Evolutionary conservation across 2,797 vertebrate genomes (phyloP).

Genomic region (Gambusia yucatana): DNA sequence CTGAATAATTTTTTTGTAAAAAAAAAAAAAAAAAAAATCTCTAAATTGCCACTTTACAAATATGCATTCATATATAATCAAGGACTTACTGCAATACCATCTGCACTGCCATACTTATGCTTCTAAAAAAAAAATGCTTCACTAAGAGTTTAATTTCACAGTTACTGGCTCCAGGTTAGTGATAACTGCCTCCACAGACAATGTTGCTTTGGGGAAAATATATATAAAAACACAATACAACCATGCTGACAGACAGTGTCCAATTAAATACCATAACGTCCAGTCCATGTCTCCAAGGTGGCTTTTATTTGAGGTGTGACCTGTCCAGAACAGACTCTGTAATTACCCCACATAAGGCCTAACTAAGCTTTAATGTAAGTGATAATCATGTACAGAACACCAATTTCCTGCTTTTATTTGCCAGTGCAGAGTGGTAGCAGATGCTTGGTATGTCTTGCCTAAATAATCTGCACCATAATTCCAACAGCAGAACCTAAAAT

Average conservation of each 20-base stretch:
- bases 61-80: neutral
- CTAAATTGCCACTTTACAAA: neutral
- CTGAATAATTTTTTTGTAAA: neutral
- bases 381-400: conserved; percentile 58
- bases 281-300: conserved; percentile 65
- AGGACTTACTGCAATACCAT: neutral
- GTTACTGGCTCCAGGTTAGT: neutral
- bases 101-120: neutral
- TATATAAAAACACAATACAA: neutral
- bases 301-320: conserved; percentile 65
- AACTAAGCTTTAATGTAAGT: conserved; percentile 43
- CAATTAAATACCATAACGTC: conserved; percentile 22
- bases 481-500: conserved; percentile 37
- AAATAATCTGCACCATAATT: conserved; percentile 65
- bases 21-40: neutral
- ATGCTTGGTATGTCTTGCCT: conserved; percentile 63
- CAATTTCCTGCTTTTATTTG: conserved; percentile 69
- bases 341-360: conserved; percentile 55
- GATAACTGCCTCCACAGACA: neutral
- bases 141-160: neutral
- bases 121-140: neutral
- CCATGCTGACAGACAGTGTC: conserved; percentile 6
- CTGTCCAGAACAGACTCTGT: conserved; percentile 51
- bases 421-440: conserved; percentile 66
- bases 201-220: neutral